Evolutionary conservation across 2,888 invertebrate species (phyloP).

Genomic region (Lysandra bellargus): DNA sequence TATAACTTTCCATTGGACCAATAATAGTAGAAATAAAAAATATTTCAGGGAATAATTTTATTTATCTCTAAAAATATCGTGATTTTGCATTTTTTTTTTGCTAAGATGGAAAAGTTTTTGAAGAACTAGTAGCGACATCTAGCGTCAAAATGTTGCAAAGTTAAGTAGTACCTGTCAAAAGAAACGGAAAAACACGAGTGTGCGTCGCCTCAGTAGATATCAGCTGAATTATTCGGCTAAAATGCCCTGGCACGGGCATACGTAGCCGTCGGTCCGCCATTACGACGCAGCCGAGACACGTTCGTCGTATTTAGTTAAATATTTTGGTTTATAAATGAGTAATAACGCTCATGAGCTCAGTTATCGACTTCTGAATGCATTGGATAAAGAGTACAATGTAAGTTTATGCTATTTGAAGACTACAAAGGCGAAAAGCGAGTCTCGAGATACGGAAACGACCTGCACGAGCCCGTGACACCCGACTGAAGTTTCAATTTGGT

Average conservation of each 20-base stretch:
- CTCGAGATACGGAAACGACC: conserved; percentile 73
- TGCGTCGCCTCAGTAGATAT: conserved; percentile 80
- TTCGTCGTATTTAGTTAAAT: conserved; percentile 82
- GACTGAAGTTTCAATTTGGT: conserved; percentile 71
- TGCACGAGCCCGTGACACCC: conserved; percentile 77
- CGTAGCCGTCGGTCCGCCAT: conserved; percentile 82
- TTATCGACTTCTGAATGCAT: conserved; percentile 96
- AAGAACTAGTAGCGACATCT: conserved; percentile 55
- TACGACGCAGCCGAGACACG: conserved; percentile 82
- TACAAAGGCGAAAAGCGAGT: conserved; percentile 64
- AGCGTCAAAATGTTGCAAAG: conserved; percentile 45
- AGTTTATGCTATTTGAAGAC: conserved; percentile 82
- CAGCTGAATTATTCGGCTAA: conserved; percentile 82
- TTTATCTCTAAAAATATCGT: neutral
- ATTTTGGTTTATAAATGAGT: conserved; percentile 87
- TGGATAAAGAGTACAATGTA: conserved; percentile 99
- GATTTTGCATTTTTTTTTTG: neutral
- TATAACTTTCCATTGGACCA: neutral
- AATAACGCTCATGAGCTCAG: conserved; percentile 94
- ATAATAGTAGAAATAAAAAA: neutral
- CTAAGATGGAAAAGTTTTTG: neutral
- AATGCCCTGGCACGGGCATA: conserved; percentile 82
- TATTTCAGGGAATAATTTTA: neutral
- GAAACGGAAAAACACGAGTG: conserved; percentile 81
- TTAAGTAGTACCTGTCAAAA: conserved; percentile 68